Conservation (phyloP, 1,140 invertebrate species). For the Ericerus pela region DNA sequence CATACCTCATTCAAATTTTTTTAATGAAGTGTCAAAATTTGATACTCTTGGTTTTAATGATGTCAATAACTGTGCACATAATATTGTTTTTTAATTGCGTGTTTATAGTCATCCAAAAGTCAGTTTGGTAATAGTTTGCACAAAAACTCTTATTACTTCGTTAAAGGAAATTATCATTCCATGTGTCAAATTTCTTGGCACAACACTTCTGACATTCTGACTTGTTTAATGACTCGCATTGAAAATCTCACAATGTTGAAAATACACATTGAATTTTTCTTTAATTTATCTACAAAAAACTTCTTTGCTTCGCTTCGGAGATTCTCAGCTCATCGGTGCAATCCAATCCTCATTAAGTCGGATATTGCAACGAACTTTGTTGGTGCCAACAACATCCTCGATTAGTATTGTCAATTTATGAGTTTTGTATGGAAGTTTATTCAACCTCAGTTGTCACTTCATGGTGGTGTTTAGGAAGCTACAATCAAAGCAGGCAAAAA, state of each 20-base stretch:
- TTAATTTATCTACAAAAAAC: constrained; percentile 20
- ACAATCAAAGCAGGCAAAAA: constrained; percentile 20
- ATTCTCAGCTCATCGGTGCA: constrained; percentile 26
- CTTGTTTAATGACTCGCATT: too few species aligned
- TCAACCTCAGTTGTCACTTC: background rate
- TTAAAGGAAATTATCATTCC: too few species aligned
- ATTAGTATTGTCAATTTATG: background rate
- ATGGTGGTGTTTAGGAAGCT: constrained; percentile 24
- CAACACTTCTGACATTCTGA: too few species aligned
- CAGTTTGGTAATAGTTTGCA: too few species aligned
- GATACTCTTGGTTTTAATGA: constrained; percentile 23
- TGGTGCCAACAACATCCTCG: constrained; percentile 16
- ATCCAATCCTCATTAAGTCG: background rate
- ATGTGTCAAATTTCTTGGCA: too few species aligned
- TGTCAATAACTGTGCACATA: constrained; percentile 9
- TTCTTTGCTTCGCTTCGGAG: constrained; percentile 26
- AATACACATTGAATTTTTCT: constrained; percentile 25
- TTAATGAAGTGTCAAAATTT: constrained; percentile 8
- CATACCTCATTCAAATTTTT: constrained; percentile 11
- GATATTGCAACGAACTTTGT: constrained; percentile 20
- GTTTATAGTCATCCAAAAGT: too few species aligned
- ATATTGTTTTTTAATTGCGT: constrained; percentile 19
- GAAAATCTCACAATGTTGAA: constrained; percentile 22
- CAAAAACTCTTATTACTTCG: too few species aligned
- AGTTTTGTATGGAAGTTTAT: background rate